phyloP scores from a whole-genome alignment of 2,888 invertebrate genomes.

The Notodonta dromedarius region DNA sequence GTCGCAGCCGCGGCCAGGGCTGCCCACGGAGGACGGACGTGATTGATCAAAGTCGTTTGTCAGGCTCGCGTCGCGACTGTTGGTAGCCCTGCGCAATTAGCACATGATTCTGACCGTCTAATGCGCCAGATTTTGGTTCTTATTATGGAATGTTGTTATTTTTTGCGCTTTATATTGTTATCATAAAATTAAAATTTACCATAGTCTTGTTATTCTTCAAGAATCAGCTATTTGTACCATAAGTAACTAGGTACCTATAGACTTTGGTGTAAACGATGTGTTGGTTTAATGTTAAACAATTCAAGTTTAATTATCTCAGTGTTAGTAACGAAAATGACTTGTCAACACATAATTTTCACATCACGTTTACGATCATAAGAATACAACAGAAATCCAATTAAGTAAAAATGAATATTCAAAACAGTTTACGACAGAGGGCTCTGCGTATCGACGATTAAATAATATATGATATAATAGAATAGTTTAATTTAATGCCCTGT shows the following conservation, averaged over 20 bases:
- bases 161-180: too few species aligned
- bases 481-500: slow-evolving; percentile 32
- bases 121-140: slow-evolving; percentile 75
- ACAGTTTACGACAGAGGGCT: slow-evolving; percentile 43
- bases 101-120: slow-evolving; percentile 78
- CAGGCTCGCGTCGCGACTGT: slow-evolving; percentile 78
- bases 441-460: slow-evolving; percentile 46
- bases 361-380: slow-evolving; percentile 52
- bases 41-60: slow-evolving; percentile 83
- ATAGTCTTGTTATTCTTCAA: too few species aligned
- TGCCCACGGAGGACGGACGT: slow-evolving; percentile 73
- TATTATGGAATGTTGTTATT: slow-evolving; percentile 55
- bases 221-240: too few species aligned
- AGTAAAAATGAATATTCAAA: slow-evolving; percentile 63
- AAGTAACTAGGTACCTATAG: too few species aligned
- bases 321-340: slow-evolving; percentile 29
- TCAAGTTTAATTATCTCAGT: slow-evolving; percentile 2
- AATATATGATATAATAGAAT: slow-evolving; percentile 39
- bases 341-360: slow-evolving; percentile 30
- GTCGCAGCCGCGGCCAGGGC: slow-evolving; percentile 68
- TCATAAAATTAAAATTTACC: too few species aligned
- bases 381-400: slow-evolving; percentile 64
- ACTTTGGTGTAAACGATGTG: too few species aligned
- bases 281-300: not conserved
- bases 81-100: slow-evolving; percentile 75